A percentile compares a stretch with the other conserved stretches of the same genome.
phyloP scores from a whole-genome alignment of 2,888 invertebrate genomes.

The Selenia dentaria region DNA sequence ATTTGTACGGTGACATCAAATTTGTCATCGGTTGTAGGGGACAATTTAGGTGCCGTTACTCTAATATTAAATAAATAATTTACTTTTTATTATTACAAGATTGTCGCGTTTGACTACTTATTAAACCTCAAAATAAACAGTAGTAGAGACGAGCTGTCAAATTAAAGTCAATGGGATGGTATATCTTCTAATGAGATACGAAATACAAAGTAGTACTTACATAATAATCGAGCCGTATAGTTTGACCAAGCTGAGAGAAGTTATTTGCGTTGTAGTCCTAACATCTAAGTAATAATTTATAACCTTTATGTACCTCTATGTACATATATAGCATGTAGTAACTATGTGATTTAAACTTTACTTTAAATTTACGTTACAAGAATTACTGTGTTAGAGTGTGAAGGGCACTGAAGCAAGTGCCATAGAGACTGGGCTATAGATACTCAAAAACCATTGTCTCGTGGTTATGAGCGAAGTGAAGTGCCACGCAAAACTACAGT shows the following conservation, averaged over 20 bases:
- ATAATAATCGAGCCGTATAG: constrained; percentile 2
- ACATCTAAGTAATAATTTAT: too few species aligned
- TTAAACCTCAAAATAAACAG: constrained; percentile 14
- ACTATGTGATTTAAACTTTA: too few species aligned
- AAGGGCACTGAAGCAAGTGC: too few species aligned
- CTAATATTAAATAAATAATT: not conserved
- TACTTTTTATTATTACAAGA: not conserved
- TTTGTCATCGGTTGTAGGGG: not conserved
- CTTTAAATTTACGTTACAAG: too few species aligned
- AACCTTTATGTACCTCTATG: too few species aligned
- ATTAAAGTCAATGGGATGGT: constrained; percentile 14
- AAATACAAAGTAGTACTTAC: not conserved
- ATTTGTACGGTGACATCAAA: not conserved
- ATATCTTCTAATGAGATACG: constrained; percentile 13
- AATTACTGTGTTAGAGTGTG: too few species aligned
- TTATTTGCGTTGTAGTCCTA: too few species aligned
- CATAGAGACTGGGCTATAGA: too few species aligned
- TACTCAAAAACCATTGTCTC: too few species aligned
- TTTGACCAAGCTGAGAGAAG: constrained; percentile 6
- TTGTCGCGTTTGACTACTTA: not conserved
- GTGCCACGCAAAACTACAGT: too few species aligned
- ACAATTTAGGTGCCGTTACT: not conserved
- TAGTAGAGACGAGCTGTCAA: constrained; percentile 18
- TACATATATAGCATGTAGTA: too few species aligned
- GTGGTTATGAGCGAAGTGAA: too few species aligned